Evolutionary conservation across 2,888 invertebrate species (phyloP).

Genomic region (Vesta saturnalis): DNA sequence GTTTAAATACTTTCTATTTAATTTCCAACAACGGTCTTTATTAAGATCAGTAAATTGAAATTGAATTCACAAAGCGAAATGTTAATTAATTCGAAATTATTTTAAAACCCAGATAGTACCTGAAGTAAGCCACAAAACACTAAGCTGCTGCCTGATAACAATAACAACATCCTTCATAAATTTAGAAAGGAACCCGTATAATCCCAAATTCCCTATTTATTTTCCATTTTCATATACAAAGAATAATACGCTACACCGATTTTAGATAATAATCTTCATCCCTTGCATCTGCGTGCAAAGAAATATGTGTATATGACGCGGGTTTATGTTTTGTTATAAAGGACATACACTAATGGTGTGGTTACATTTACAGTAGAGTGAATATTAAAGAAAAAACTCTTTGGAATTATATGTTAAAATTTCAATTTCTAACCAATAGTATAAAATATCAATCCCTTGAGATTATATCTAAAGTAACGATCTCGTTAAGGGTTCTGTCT

Average conservation of each 20-base stretch:
- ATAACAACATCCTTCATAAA: slow-evolving; percentile 17
- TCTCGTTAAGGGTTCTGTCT: slow-evolving; percentile 21
- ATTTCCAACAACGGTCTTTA: too few relatives aligned
- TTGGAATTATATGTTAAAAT: slow-evolving; percentile 4
- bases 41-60: too few relatives aligned
- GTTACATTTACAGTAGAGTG: background rate
- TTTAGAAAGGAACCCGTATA: slow-evolving; percentile 28
- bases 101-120: background rate
- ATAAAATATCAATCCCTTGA: slow-evolving; percentile 15
- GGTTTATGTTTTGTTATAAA: slow-evolving; percentile 14
- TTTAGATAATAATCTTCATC: slow-evolving; percentile 38
- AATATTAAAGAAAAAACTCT: slow-evolving; percentile 3
- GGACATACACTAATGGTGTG: slow-evolving; percentile 10
- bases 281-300: slow-evolving; percentile 28
- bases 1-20: too few relatives aligned
- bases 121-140: slow-evolving; percentile 8
- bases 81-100: background rate
- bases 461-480: slow-evolving; percentile 19
- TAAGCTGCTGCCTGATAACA: slow-evolving; percentile 6
- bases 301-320: slow-evolving; percentile 8
- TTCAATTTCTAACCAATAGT: slow-evolving; percentile 5
- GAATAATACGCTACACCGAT: slow-evolving; percentile 32
- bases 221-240: slow-evolving; percentile 22
- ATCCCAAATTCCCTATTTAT: slow-evolving; percentile 28
- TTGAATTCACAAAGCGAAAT: too few relatives aligned